Evolutionary conservation across 2,113 vertebrate genomes (phyloP).

Genomic region (Heterochromis multidens): DNA sequence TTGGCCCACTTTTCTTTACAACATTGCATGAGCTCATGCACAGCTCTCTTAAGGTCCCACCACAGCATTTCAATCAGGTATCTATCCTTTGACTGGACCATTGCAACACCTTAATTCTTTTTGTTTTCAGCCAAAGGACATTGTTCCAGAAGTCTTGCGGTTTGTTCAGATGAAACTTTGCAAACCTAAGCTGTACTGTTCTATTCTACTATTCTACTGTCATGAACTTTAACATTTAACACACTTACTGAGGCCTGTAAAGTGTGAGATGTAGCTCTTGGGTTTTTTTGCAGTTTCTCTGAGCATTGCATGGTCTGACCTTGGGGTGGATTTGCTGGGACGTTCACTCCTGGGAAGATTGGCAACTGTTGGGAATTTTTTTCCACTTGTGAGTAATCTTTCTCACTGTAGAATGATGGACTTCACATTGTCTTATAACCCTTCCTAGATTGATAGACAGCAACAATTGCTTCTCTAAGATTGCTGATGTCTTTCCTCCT

Average conservation of each 20-base stretch:
- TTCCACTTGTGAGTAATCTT: background rate
- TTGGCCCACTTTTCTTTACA: too few relatives aligned
- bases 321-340: background rate
- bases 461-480: background rate
- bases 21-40: background rate
- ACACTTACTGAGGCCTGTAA: background rate
- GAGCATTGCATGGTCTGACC: too few relatives aligned
- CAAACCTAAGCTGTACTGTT: fast-evolving
- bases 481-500: background rate
- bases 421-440: background rate
- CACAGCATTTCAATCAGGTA: background rate
- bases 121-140: too few relatives aligned
- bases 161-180: background rate
- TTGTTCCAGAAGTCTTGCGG: background rate
- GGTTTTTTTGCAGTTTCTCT: background rate
- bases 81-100: too few relatives aligned
- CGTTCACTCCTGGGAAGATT: background rate
- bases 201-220: too few relatives aligned
- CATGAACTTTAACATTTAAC: background rate
- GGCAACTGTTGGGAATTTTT: background rate
- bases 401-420: background rate
- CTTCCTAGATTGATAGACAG: background rate
- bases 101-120: too few relatives aligned
- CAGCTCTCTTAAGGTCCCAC: background rate
- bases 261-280: background rate